Percentiles rank a stretch among this genome's conserved stretches.
Conservation (phyloP, 2,888 invertebrate species). For the Drosophila siamana region DNA sequence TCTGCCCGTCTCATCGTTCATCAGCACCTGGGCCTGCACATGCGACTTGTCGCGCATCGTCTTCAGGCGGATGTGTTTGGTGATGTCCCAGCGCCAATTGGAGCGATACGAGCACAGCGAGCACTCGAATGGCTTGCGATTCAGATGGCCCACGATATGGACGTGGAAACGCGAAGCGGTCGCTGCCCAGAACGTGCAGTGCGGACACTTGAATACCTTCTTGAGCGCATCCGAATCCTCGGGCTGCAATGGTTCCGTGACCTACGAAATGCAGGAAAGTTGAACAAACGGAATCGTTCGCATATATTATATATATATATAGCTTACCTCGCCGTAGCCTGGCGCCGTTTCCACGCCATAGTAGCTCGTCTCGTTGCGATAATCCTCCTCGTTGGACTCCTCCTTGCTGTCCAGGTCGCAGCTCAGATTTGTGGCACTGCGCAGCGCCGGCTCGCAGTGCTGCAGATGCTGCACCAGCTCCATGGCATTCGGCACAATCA, state of each 20-base stretch:
- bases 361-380: slow-evolving; percentile 83
- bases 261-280: no score
- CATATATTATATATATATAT: no score
- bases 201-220: slow-evolving; percentile 95
- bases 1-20: slow-evolving; percentile 96
- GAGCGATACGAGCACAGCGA: slow-evolving; percentile 96
- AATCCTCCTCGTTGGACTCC: slow-evolving; percentile 53
- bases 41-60: slow-evolving; percentile 93
- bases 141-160: slow-evolving; percentile 96
- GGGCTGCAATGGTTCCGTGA: slow-evolving; percentile 87
- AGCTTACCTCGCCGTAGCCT: slow-evolving; percentile 86
- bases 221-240: slow-evolving; percentile 88
- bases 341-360: slow-evolving; percentile 86
- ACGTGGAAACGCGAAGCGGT: slow-evolving; percentile 98
- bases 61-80: slow-evolving; percentile 96
- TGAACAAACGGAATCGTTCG: no score
- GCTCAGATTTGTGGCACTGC: slow-evolving; percentile 38
- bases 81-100: slow-evolving; percentile 99
- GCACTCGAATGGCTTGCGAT: slow-evolving; percentile 97
- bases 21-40: slow-evolving; percentile 91
- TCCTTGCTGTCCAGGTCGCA: slow-evolving; percentile 41
- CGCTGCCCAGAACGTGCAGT: slow-evolving; percentile 96
- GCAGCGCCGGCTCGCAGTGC: slow-evolving; percentile 42
- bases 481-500: slow-evolving; percentile 44
- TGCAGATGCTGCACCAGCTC: slow-evolving; percentile 59